Evolutionary conservation across 2,888 invertebrate species (phyloP), one percentile per base, ranked within the genome.

Genomic region (Oxycera nigricornis): DNA sequence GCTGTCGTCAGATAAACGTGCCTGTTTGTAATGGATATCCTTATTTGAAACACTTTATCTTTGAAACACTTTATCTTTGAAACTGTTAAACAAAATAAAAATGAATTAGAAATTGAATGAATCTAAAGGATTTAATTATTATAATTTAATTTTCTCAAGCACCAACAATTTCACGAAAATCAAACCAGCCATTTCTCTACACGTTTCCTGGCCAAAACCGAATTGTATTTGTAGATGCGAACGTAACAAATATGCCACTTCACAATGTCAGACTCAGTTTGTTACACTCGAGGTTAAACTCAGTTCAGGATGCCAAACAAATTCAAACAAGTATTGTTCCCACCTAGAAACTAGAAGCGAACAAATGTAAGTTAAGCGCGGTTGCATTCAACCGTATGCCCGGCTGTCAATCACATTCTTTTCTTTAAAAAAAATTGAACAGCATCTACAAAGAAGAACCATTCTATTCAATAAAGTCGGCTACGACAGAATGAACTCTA

Each of bases 191-290:
- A n/a, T n/a, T n/a, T n/a, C n/a, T n/a, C n/a, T n/a, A n/a, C n/a
- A n/a, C n/a, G n/a, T n/a, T n/a, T n/a, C n/a, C 35, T 11, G 11
- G 11, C 35, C 11, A 7, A 11, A 6, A 7, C 35, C 35, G 35
- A 35, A 11, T 11, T 35, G 35, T 11, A 35, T 35, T 35, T 7
- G 35, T 35, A 35, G 6, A 35, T 68, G 41, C 28, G 67, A 68
- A 68, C 24, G 26, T 26, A 68, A 68, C 50, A 68, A 68, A 68
- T 65, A 31, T 41, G 41, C 39, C 50, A 39, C 39, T 68, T 30
- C 67, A 22, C 50, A 28, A 68, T 68, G 67, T 68, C 67, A 68
- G 28, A 26, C 3, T 46, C 67, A 68, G 67, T 68, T 68, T 68
- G 2, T 28, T 46, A 68, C 67, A 26, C 50, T 50, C 14, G 2